Percentiles rank a stretch among this genome's conserved stretches.
Evolutionary conservation across 2,113 vertebrate genomes (phyloP).

Genomic region (Bujurquina vittata): DNA sequence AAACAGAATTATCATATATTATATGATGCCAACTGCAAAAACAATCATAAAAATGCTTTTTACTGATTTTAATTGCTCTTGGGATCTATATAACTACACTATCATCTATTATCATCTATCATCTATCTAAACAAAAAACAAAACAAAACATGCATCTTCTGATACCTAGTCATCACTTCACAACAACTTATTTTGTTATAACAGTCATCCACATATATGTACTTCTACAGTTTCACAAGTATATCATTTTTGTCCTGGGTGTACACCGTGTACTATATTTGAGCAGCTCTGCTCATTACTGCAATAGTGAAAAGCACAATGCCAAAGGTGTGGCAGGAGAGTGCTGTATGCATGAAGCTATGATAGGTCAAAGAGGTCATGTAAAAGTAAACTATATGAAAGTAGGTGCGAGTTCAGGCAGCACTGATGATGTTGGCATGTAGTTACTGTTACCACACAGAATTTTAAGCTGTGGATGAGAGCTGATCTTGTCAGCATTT

Average conservation of each 20-base stretch:
- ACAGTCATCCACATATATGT: background rate
- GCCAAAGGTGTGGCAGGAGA: constrained; percentile 4
- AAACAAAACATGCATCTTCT: constrained; percentile 44
- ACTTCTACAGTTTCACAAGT: background rate
- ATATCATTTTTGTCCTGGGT: background rate
- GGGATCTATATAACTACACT: constrained; percentile 41
- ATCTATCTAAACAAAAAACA: constrained; percentile 56
- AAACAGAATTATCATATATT: constrained; percentile 51
- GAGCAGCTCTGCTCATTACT: constrained; percentile 63
- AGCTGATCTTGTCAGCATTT: constrained; percentile 18
- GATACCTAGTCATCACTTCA: constrained; percentile 1
- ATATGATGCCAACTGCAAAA: constrained; percentile 47
- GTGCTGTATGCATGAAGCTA: background rate
- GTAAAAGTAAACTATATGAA: constrained; percentile 56
- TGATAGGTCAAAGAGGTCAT: constrained; percentile 26
- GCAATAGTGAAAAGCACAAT: constrained; percentile 55
- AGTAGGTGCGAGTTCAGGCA: constrained; percentile 29
- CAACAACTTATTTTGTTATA: background rate
- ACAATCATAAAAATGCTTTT: constrained; percentile 46
- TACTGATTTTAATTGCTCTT: constrained; percentile 58
- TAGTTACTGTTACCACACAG: background rate
- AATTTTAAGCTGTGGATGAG: background rate
- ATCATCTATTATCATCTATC: no score
- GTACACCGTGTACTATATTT: constrained; percentile 19
- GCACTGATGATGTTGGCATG: constrained; percentile 12